phyloP scores from a whole-genome alignment of 1,140 invertebrate genomes.

The Zaprionus camerounensis region DNA sequence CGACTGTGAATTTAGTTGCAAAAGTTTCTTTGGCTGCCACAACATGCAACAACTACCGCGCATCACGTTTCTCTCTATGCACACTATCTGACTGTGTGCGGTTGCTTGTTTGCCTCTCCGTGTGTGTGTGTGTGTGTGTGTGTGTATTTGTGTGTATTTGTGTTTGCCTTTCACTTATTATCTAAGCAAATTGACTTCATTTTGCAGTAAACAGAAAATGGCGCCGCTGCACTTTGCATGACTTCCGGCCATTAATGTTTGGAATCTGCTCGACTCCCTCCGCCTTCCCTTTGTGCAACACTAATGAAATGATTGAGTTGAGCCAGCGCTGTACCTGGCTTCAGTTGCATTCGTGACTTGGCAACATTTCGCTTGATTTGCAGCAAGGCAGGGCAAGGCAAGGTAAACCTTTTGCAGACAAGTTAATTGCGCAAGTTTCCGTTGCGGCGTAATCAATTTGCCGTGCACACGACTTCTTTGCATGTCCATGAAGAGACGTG shows the following conservation, averaged over 20 bases:
- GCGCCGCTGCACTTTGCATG: constrained; percentile 66
- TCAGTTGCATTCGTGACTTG: constrained; percentile 35
- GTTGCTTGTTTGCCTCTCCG: background rate
- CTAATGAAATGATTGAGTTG: constrained; percentile 37
- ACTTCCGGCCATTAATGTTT: constrained; percentile 63
- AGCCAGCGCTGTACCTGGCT: constrained; percentile 1
- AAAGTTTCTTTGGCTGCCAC: constrained; percentile 53
- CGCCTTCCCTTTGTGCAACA: background rate
- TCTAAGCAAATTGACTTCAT: constrained; percentile 76
- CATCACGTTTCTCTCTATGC: background rate
- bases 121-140: constrained; percentile 1
- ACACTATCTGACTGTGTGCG: background rate
- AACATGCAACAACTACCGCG: constrained; percentile 30
- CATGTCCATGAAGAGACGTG: constrained; percentile 17
- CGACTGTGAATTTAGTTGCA: constrained; percentile 22
- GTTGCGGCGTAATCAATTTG: constrained; percentile 51
- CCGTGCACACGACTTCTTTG: constrained; percentile 26
- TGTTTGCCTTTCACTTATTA: constrained; percentile 51
- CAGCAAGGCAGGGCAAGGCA: background rate
- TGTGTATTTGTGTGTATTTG: background rate
- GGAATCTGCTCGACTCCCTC: constrained; percentile 11
- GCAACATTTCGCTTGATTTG: constrained; percentile 30
- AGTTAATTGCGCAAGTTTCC: constrained; percentile 42
- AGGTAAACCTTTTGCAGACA: constrained; percentile 20
- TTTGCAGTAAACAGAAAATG: constrained; percentile 46